Conservation (phyloP, 2,113 vertebrate species). For the Hyperopisus bebe region DNA sequence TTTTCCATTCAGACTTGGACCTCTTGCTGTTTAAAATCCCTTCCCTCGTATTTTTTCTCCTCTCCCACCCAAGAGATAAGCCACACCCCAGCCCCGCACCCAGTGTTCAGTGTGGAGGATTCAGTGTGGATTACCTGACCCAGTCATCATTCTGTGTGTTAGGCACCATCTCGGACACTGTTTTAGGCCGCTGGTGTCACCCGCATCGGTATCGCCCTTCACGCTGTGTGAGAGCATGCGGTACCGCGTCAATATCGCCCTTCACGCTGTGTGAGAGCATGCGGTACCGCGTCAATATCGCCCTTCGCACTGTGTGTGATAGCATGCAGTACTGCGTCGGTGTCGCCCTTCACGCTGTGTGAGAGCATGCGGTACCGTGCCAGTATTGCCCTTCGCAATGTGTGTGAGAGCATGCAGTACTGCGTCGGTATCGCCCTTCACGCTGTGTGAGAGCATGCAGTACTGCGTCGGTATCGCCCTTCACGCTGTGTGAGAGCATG, state of each 20-base stretch:
- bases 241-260: too few species aligned
- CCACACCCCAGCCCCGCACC: not conserved
- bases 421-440: too few species aligned
- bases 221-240: too few species aligned
- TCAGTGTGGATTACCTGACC: not conserved
- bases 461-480: not conserved
- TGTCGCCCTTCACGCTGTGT: too few species aligned
- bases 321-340: too few species aligned
- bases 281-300: too few species aligned
- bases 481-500: not conserved
- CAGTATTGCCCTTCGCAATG: too few species aligned
- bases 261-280: too few species aligned
- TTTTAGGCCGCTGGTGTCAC: not conserved
- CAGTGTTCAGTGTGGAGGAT: not conserved
- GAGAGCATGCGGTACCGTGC: too few species aligned
- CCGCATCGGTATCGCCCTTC: not conserved
- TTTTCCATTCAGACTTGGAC: constrained; percentile 25
- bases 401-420: too few species aligned
- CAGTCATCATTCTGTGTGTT: not conserved
- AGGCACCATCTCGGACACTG: not conserved
- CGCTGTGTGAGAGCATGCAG: not conserved
- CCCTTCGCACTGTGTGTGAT: too few species aligned
- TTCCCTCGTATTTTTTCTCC: not conserved
- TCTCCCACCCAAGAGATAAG: not conserved
- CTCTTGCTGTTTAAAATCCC: constrained; percentile 29